Percentiles rank a stretch among this genome's conserved stretches.
phyloP scores from a whole-genome alignment of 2,797 vertebrate genomes.

The Aulostomus chinensis region DNA sequence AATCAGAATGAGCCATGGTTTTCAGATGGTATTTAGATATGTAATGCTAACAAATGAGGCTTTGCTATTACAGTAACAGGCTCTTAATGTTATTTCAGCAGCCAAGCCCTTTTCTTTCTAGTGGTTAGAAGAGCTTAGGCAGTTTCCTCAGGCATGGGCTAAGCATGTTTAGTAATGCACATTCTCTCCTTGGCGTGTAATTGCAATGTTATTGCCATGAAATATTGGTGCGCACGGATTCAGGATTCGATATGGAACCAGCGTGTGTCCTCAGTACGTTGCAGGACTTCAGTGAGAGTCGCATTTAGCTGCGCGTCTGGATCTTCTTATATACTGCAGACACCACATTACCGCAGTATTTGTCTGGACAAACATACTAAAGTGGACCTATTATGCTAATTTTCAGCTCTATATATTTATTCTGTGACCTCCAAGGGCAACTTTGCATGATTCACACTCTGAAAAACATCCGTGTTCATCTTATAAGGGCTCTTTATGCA shows the following conservation, averaged over 20 bases:
- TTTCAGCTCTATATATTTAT: background rate
- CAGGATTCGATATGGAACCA: conserved; percentile 36
- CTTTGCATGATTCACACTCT: background rate
- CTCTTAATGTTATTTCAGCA: conserved; percentile 69
- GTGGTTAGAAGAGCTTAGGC: conserved; percentile 64
- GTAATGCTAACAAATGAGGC: conserved; percentile 69
- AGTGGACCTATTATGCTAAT: background rate
- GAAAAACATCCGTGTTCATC: conserved; percentile 13
- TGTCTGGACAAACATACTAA: conserved; percentile 17
- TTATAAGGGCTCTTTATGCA: too few relatives aligned
- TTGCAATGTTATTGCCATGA: conserved; percentile 66
- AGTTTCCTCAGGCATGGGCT: conserved; percentile 62
- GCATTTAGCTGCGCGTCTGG: conserved; percentile 13
- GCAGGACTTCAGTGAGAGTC: conserved; percentile 13
- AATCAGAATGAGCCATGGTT: conserved; percentile 67
- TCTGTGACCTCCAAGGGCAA: background rate
- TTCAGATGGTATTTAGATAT: conserved; percentile 79
- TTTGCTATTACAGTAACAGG: conserved; percentile 65
- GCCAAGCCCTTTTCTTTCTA: conserved; percentile 58
- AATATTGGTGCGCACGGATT: conserved; percentile 51
- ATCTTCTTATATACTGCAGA: conserved; percentile 22
- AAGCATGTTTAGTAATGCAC: conserved; percentile 57
- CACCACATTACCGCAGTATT: conserved; percentile 1
- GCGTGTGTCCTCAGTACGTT: conserved; percentile 21
- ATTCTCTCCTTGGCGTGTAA: conserved; percentile 63